phyloP scores from a whole-genome alignment of 2,797 vertebrate species.

The Sebastolobus alascanus region DNA sequence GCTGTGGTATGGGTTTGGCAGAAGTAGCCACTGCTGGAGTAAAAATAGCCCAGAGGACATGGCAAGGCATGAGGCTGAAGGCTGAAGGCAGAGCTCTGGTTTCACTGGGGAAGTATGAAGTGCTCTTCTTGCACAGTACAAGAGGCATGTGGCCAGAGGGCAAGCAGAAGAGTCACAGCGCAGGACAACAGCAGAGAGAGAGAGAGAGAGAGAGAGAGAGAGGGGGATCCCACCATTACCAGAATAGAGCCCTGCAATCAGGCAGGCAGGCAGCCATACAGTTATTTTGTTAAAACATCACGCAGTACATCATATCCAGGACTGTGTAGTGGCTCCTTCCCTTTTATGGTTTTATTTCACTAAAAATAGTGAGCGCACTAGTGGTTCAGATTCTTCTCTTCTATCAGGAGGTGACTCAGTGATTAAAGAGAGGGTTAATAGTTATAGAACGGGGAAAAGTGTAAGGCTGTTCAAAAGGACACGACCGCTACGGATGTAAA shows the following conservation, averaged over 20 bases:
- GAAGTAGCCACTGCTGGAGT: constrained; percentile 65
- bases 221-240: constrained; percentile 57
- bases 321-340: background rate
- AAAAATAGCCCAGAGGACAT: constrained; percentile 84
- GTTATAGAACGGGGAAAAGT: background rate
- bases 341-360: constrained; percentile 9
- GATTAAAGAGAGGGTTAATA: background rate
- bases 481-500: background rate
- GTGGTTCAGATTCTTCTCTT: background rate
- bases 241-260: constrained; percentile 57
- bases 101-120: constrained; percentile 79
- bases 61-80: constrained; percentile 67
- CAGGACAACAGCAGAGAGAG: constrained; percentile 35
- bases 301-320: background rate
- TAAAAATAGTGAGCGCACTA: background rate
- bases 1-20: constrained; percentile 74
- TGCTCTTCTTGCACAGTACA: constrained; percentile 63
- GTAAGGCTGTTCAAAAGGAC: background rate
- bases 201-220: background rate
- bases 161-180: constrained; percentile 49
- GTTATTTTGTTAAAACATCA: constrained; percentile 33
- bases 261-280: constrained; percentile 10
- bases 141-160: constrained; percentile 59
- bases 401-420: constrained; percentile 14
- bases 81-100: constrained; percentile 76